Percentiles rank a stretch among this genome's conserved stretches.
These are phyloP conservation scores for Mylabris phalerata DNA, from an alignment of 1,140 invertebrate species.

Conservation along the genomic window DNA sequence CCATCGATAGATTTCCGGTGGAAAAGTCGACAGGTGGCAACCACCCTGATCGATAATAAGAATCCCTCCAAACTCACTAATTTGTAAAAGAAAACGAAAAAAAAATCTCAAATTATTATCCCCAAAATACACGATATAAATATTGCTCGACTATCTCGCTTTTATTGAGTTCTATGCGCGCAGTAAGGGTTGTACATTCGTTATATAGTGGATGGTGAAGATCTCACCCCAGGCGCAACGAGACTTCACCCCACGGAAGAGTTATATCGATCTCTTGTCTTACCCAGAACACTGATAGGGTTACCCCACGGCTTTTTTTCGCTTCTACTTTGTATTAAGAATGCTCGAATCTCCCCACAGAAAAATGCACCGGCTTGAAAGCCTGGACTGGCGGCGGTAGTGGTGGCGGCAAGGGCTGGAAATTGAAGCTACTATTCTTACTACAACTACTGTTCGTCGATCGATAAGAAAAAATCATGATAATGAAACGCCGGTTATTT, in stretches of 20 bases:
- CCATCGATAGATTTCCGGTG: too few relatives aligned
- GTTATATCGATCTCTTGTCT: slow-evolving; percentile 44
- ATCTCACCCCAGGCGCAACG: slow-evolving; percentile 34
- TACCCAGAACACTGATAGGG: slow-evolving; percentile 40
- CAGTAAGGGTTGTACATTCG: neutral
- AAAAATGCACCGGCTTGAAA: slow-evolving; percentile 1
- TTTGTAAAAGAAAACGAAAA: too few relatives aligned
- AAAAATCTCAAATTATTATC: too few relatives aligned
- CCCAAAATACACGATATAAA: too few relatives aligned
- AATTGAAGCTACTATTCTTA: too few relatives aligned
- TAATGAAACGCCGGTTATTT: slow-evolving; percentile 26
- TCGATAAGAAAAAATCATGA: neutral
- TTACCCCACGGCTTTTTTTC: slow-evolving; percentile 37
- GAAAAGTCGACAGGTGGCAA: too few relatives aligned
- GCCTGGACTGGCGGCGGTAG: neutral
- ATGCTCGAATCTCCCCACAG: slow-evolving; percentile 10
- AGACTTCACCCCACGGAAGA: slow-evolving; percentile 42
- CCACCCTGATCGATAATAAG: too few relatives aligned
- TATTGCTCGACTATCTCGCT: too few relatives aligned
- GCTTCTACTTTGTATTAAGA: slow-evolving; percentile 18
- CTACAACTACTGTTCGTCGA: too few relatives aligned
- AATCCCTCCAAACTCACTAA: too few relatives aligned
- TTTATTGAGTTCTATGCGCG: too few relatives aligned
- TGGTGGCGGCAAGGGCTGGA: neutral
- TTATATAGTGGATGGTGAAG: slow-evolving; percentile 8